Evolutionary conservation across 2,797 vertebrate genomes (phyloP), one percentile per base, ranked within the genome.

Genomic region (Bovichtus variegatus): DNA sequence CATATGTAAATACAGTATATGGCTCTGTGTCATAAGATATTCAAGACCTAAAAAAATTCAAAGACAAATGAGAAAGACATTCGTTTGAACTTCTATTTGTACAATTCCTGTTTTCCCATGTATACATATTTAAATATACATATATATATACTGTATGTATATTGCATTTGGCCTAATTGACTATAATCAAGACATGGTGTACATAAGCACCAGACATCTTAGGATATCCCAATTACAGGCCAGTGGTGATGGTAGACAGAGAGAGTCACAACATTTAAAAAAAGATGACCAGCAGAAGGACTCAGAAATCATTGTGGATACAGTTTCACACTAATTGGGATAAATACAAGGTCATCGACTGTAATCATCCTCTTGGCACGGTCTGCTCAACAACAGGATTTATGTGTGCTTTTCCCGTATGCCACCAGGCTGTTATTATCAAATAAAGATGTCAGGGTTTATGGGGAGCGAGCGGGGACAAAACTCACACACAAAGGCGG

Each of bases 191-290:
- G 55, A 82, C 53, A 51, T 65, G 71, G 71, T 51, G 38, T 43
- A 66, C 21, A 61, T 61, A 69, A 51, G 25, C 41, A 64, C 67
- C 29, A 64, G 27, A 73, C 41, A 53, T 54, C 38, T 57, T 63
- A 62, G 47, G 71, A 55, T 49, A 36, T 68, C 47, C 15, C 31
- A 86, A 90, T 91, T 87, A 91, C 72, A 90, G 82, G 49, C 64
- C 38, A 41, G 71, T 1, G 55, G 40, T 55, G 2, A 47, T 57
- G 1, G 1, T 19, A 16, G 29, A 70, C 54, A 70, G 51, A 46
- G 71, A 54, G 27, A 59, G 25, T 46, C 53, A 11, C 44, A 68
- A 43, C 36, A 63, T 83, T 81, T 76, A 43, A 79, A 87, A 69
- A 62, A 51, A 74, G 61, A 88, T 66, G 80, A 38, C 34, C 13